Evolutionary conservation across 1,140 invertebrate genomes (phyloP).

Genomic region (Aculops lycopersici): DNA sequence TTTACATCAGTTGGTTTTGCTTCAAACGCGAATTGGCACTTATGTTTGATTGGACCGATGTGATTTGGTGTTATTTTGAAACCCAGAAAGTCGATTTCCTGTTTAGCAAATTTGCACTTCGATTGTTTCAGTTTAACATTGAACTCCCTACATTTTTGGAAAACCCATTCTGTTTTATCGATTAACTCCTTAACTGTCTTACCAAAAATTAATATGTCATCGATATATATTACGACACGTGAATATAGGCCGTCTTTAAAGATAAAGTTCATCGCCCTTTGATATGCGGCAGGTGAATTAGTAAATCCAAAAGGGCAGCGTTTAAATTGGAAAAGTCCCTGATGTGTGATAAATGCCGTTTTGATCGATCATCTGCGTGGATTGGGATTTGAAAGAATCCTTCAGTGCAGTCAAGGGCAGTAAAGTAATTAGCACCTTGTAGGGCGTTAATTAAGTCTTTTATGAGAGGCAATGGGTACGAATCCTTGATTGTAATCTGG

Average conservation of each 20-base stretch:
- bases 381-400: constrained; percentile 19
- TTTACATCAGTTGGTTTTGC: constrained; percentile 8
- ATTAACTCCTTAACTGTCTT: constrained; percentile 1
- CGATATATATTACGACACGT: constrained; percentile 3
- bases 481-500: background rate
- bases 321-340: constrained; percentile 10
- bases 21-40: constrained; percentile 9
- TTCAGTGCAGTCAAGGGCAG: constrained; percentile 17
- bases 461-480: background rate
- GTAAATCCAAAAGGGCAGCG: constrained; percentile 10
- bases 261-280: constrained; percentile 13
- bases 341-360: constrained; percentile 16
- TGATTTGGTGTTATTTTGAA: constrained; percentile 5
- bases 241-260: background rate
- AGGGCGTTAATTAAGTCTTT: constrained; percentile 9
- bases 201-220: constrained; percentile 4
- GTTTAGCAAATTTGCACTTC: constrained; percentile 5
- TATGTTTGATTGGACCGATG: constrained; percentile 9
- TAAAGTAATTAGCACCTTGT: constrained; percentile 15
- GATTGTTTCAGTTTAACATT: background rate
- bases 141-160: background rate
- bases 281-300: constrained; percentile 12
- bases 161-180: background rate
- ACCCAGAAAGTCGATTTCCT: constrained; percentile 6
- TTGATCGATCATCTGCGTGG: constrained; percentile 12